Percentiles rank a stretch among this genome's conserved stretches.
These are phyloP conservation scores for Torymus texanus DNA, from an alignment of 2,888 invertebrate species.

Conservation along the genomic window DNA sequence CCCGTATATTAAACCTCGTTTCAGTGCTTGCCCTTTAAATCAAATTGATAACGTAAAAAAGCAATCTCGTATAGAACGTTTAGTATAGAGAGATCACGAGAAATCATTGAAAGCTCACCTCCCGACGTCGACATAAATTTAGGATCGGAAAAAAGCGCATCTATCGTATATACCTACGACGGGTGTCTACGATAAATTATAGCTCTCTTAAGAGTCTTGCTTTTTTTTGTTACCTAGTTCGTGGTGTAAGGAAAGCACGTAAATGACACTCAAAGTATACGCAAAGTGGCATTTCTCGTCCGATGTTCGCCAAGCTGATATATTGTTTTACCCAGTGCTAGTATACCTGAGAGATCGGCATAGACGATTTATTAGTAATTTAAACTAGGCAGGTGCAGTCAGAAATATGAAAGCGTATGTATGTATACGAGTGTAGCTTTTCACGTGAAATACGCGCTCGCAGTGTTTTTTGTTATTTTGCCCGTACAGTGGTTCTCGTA, in stretches of 20 bases:
- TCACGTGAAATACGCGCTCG: not conserved
- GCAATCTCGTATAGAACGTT: not conserved
- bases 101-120: conserved; percentile 5
- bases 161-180: too few species aligned
- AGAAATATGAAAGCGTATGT: too few species aligned
- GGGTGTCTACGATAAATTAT: too few species aligned
- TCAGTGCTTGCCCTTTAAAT: not conserved
- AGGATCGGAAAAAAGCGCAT: too few species aligned
- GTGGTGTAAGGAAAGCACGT: too few species aligned
- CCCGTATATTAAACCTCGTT: too few species aligned
- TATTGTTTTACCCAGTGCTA: not conserved
- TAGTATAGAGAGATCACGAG: conserved; percentile 9
- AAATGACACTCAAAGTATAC: not conserved
- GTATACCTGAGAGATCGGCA: conserved; percentile 1
- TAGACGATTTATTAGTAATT: conserved; percentile 34
- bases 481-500: not conserved
- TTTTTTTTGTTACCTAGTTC: too few species aligned
- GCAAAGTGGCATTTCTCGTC: conserved; percentile 16
- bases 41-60: not conserved
- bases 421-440: too few species aligned
- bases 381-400: not conserved
- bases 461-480: not conserved
- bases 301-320: conserved; percentile 3
- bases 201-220: too few species aligned
- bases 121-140: conserved; percentile 26